These are phyloP conservation scores for Pavo muticus DNA, from an alignment of 2,113 vertebrate genomes.

Conservation along the genomic window DNA sequence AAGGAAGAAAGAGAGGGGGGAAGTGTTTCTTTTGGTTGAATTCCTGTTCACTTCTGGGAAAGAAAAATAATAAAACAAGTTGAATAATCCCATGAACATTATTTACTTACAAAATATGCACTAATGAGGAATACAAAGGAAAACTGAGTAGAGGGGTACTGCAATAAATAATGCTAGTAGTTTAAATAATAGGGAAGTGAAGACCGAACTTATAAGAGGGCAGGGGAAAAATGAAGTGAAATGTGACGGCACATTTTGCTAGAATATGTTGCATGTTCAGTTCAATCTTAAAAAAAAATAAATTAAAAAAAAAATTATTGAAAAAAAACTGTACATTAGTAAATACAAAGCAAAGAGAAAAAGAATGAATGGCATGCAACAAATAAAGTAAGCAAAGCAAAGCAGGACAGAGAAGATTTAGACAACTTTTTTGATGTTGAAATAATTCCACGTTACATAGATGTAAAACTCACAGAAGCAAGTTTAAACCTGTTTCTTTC, in stretches of 20 bases:
- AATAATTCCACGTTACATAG: neutral
- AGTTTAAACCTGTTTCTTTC: neutral
- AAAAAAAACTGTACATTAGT: neutral
- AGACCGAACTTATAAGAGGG: neutral
- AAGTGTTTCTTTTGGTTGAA: neutral
- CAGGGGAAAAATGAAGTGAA: neutral
- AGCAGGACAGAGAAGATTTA: neutral
- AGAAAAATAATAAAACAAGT: neutral
- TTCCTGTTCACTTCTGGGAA: neutral
- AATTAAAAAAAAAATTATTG: neutral
- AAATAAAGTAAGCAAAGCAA: neutral
- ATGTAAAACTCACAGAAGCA: neutral
- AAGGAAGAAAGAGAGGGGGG: neutral
- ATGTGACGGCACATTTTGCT: neutral
- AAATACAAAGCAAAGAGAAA: neutral
- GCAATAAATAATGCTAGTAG: neutral
- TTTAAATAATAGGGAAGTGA: neutral
- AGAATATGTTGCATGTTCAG: neutral
- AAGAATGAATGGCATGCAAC: neutral
- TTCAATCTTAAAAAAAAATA: neutral
- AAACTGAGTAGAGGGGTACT: neutral
- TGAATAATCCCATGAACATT: neutral
- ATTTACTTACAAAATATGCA: neutral
- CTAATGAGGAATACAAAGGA: neutral
- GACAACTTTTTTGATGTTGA: neutral